Conservation (phyloP, 2,797 vertebrate genomes). For the Hippocampus kuda region DNA sequence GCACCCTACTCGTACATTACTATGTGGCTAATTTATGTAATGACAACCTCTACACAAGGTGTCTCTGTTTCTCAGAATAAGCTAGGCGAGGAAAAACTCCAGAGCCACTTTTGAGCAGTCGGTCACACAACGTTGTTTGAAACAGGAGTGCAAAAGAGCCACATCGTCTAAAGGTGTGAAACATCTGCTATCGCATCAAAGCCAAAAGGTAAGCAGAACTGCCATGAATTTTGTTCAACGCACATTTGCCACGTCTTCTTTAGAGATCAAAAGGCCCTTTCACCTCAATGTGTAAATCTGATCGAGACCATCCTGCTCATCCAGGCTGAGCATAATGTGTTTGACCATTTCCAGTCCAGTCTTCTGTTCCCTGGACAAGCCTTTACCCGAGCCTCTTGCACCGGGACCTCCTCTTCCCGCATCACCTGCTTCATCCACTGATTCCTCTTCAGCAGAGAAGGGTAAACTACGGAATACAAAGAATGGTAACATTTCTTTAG, state of each 20-base stretch:
- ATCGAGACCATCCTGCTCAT: conserved; percentile 78
- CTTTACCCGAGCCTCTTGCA: conserved; percentile 59
- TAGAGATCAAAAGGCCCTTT: neutral
- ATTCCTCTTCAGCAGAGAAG: conserved; percentile 62
- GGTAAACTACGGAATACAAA: conserved; percentile 71
- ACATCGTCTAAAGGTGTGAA: neutral
- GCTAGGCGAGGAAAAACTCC: neutral
- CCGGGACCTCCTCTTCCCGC: conserved; percentile 15
- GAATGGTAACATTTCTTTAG: neutral
- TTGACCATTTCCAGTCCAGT: conserved; percentile 72
- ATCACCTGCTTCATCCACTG: conserved; percentile 41
- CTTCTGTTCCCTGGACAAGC: conserved; percentile 73
- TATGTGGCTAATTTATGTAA: too few species aligned
- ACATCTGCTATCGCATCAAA: neutral
- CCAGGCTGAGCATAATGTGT: conserved; percentile 75
- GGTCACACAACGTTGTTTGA: too few species aligned
- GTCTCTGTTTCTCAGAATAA: too few species aligned
- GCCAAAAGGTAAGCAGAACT: neutral
- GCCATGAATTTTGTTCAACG: neutral
- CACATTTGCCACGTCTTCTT: neutral
- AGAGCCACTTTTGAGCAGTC: neutral
- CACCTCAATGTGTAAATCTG: conserved; percentile 88
- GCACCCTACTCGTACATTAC: too few species aligned
- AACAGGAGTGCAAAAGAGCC: neutral
- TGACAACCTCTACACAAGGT: too few species aligned